A percentile compares a stretch with the other conserved stretches of the same genome.
Conservation (phyloP, 2,113 vertebrate species). For the Chamaetylas fuelleborni region DNA sequence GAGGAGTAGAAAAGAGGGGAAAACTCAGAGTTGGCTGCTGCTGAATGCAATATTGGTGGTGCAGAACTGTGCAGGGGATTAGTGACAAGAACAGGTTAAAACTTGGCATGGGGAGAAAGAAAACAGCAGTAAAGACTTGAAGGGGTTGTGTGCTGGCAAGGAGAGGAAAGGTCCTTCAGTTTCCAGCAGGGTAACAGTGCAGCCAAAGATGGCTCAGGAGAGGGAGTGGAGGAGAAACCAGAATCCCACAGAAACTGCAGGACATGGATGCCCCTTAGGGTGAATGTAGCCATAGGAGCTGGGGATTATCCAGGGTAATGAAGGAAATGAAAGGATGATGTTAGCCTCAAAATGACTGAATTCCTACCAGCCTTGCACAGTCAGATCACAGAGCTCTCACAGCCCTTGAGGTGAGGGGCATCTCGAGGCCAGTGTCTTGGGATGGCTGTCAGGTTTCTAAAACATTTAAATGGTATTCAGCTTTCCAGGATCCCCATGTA, state of each 20-base stretch:
- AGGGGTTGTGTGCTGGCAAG: neutral
- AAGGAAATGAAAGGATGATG: neutral
- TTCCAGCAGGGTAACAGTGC: neutral
- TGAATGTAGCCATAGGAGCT: neutral
- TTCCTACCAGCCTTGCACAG: neutral
- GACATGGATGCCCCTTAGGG: neutral
- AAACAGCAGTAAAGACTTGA: neutral
- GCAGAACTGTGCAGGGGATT: neutral
- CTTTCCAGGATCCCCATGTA: neutral
- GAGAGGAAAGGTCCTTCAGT: neutral
- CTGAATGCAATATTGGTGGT: neutral
- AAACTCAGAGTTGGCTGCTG: neutral
- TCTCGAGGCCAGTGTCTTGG: neutral
- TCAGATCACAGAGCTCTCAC: neutral
- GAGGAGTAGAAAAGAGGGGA: neutral
- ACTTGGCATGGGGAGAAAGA: neutral
- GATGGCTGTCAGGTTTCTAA: neutral
- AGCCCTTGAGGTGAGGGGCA: neutral
- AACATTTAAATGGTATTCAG: neutral
- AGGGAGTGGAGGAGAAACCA: neutral
- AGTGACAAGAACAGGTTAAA: neutral
- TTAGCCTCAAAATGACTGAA: neutral
- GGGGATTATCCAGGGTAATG: neutral
- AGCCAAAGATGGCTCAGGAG: neutral
- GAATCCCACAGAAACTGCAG: neutral